Evolutionary conservation across 2,888 invertebrate species (phyloP).

Genomic region (Sminthurinus aureus): DNA sequence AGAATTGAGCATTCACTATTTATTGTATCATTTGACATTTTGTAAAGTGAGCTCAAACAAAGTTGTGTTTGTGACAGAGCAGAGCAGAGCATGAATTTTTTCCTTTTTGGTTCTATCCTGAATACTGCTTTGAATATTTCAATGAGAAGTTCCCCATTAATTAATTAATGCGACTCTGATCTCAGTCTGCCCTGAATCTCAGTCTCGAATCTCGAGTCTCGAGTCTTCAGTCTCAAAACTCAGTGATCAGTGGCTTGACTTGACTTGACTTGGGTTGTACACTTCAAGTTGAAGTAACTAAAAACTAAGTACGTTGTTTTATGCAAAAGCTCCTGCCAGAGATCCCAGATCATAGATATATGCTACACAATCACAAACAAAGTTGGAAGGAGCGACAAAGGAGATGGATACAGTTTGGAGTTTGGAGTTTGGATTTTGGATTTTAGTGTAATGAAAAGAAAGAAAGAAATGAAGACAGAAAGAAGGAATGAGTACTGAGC

Average conservation of each 20-base stretch:
- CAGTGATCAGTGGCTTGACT: too few relatives aligned
- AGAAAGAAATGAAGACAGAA: constrained; percentile 20
- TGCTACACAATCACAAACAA: too few relatives aligned
- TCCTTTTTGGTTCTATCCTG: neutral
- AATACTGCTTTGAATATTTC: neutral
- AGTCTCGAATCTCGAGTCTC: too few relatives aligned
- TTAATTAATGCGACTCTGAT: neutral
- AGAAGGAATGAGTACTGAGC: constrained; percentile 5
- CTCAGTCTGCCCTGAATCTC: too few relatives aligned
- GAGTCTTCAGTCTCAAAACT: too few relatives aligned
- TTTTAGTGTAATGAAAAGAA: neutral
- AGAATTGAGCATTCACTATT: neutral
- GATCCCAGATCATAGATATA: neutral
- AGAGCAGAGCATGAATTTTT: too few relatives aligned
- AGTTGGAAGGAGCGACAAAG: too few relatives aligned
- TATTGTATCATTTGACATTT: neutral
- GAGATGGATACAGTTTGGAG: neutral
- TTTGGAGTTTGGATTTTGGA: neutral
- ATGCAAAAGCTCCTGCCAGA: neutral
- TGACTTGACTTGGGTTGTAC: too few relatives aligned
- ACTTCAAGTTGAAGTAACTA: neutral
- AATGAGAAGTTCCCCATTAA: neutral
- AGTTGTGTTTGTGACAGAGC: too few relatives aligned
- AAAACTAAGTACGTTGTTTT: neutral
- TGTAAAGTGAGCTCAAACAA: neutral